Evolutionary conservation across 2,797 vertebrate genomes (phyloP), one percentile per base, ranked within the genome.

Genomic region (Orientallactaga sibirica): DNA sequence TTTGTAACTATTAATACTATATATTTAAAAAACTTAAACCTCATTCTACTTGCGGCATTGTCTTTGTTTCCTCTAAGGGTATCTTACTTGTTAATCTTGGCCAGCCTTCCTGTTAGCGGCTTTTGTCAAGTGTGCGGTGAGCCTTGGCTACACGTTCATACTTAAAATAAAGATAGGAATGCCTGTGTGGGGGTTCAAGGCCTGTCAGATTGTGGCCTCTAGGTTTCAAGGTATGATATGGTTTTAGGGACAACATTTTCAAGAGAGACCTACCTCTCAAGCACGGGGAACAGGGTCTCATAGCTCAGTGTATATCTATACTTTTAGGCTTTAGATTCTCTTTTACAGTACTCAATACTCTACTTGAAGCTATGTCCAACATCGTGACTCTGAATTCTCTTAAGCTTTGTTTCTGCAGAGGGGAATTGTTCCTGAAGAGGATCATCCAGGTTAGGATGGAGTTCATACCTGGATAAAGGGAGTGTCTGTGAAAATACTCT

Each of bases 11-110:
- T 87, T 91, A 77, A 95, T 84, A 75, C 18, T 74, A 12, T 87
- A 15, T 52, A 64, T 58, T 73, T 78, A 52, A 33, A 76, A 24
- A 86, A 22, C 61, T 55, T 58, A 14, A 93, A 64, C 61, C n/a
- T 62, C 87, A 71, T 64, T 33, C 76, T 94, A 70, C 55, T 94
- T 37, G n/a, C 33, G 73, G 48, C 24, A 71, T 85, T 95, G 87
- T 85, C 64, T 91, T 92, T 78, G 20, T 84, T 95, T 94, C 71
- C 52, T 92, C 43, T 33, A 66, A 88, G 61, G 61, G 11, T 73
- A 48, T 93, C 79, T 76, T 80, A 15, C 70, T 52, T 90, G 76
- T 95, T 96, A 92, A 94, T 90, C 91, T 96, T 97, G 79, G 58
- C 27, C 6, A 22, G 25, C 41, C 71, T 90, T 90, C 61, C 70